Evolutionary conservation across 2,888 invertebrate genomes (phyloP), one percentile per base, ranked within the genome.

Genomic region (Andrena chrysosceles): DNA sequence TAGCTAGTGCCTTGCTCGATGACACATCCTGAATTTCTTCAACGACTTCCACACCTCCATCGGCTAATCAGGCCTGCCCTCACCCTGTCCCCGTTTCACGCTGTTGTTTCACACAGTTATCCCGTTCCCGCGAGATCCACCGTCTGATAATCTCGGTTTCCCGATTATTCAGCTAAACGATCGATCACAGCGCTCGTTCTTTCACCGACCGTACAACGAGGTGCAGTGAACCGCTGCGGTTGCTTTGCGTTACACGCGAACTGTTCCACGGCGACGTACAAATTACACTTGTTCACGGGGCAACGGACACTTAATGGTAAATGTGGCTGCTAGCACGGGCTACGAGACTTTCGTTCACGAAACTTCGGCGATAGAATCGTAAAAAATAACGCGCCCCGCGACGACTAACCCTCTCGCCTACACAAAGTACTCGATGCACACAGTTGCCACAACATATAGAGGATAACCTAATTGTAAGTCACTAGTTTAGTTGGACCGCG

Each of bases 1-100:
- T 96, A 87, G 91, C 90, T 91, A 89, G 70, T 87, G 83, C 87
- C 75, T 85, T 85, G 81, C 74, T 86, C 73, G 82, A 82, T 83
- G 82, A 54, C 82, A 69, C 84, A 85, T 87, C 59, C 42, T 75
- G 72, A 72, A 77, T 62, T 70, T 80, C 62, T 33, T 60, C 67
- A 67, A 20, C 63, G 64, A 64, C 63, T 35, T 49, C 48, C 42
- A 16, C 42, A 60, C 64, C 60, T 16, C 20, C 33, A 52, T 48
- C 69, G 26, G 0, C 48, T 35, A 26, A 70, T 31, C 64, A 52
- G 8, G 56, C 31, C 6, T 10, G 52, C 48, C 29, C 48, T 62
- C 56, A 62, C 52, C 33, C 7, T 23, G 23, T 10, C 10, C 56
- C 8, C 10, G 23, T 26, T 26, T 13, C 23, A 10, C 56, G 23